Percentiles rank a stretch among this genome's conserved stretches.
Evolutionary conservation across 2,797 vertebrate genomes (phyloP).

Genomic region (Prunella strophiata): DNA sequence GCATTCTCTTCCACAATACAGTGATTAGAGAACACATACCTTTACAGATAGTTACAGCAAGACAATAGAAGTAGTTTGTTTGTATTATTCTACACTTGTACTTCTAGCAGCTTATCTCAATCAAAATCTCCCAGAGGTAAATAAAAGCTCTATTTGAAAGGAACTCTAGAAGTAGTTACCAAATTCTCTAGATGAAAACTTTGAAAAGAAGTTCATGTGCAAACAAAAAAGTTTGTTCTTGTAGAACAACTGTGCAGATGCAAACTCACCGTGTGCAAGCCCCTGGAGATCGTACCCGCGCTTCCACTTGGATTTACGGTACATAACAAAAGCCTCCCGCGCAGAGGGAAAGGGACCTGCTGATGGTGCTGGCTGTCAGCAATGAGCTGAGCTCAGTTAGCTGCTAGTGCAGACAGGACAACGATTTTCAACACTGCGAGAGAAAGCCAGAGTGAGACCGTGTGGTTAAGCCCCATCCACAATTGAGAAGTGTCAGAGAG

Average conservation of each 20-base stretch:
- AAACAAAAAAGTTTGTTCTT: neutral
- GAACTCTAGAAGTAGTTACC: neutral
- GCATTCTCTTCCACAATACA: neutral
- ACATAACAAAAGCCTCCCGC: slow-evolving; percentile 17
- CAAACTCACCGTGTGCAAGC: slow-evolving; percentile 36
- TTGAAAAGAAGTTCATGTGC: neutral
- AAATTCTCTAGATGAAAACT: neutral
- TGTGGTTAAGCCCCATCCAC: slow-evolving; percentile 53
- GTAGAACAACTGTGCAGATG: neutral
- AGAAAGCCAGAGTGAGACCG: slow-evolving; percentile 63
- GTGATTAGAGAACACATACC: neutral
- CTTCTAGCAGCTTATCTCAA: neutral
- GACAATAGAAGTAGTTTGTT: neutral
- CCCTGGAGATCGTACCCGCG: slow-evolving; percentile 15
- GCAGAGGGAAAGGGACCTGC: slow-evolving; percentile 14
- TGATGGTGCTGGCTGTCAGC: slow-evolving; percentile 52
- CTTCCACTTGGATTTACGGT: slow-evolving; percentile 64
- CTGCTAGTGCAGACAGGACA: slow-evolving; percentile 58
- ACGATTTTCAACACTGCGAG: slow-evolving; percentile 59
- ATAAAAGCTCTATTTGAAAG: neutral
- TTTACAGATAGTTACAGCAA: neutral
- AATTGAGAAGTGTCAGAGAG: neutral
- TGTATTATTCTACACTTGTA: neutral
- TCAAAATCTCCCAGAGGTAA: neutral
- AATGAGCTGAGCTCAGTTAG: slow-evolving; percentile 48